Evolutionary conservation across 2,888 invertebrate genomes (phyloP).

Genomic region (Parochlus steinenii): DNA sequence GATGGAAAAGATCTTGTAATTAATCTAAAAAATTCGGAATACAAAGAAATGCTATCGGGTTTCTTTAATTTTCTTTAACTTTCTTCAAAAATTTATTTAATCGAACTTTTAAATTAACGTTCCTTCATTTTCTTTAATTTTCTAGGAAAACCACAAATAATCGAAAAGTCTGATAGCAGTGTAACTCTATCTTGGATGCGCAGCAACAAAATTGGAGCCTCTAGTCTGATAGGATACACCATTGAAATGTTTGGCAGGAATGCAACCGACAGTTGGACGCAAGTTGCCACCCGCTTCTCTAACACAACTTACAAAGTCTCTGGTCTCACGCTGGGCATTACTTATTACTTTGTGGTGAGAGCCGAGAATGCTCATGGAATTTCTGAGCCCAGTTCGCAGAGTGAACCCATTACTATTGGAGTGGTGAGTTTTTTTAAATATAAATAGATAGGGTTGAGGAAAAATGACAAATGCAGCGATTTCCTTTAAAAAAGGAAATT

Average conservation of each 20-base stretch:
- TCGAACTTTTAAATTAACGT: too few species aligned
- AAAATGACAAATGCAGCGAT: too few species aligned
- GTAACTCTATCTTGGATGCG: conserved; percentile 72
- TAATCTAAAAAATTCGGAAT: neutral
- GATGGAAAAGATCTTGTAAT: neutral
- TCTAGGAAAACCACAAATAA: conserved; percentile 42
- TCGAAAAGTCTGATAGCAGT: conserved; percentile 55
- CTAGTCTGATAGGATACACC: conserved; percentile 66
- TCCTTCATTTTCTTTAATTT: neutral
- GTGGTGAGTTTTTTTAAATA: too few species aligned
- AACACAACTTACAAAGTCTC: conserved; percentile 57
- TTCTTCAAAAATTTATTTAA: conserved; percentile 4
- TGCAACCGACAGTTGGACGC: conserved; percentile 38
- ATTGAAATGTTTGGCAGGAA: conserved; percentile 51
- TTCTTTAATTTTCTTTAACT: neutral
- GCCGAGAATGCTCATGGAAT: conserved; percentile 77
- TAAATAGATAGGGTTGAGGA: too few species aligned
- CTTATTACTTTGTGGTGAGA: conserved; percentile 74
- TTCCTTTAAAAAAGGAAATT: too few species aligned
- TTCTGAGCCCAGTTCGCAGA: conserved; percentile 64
- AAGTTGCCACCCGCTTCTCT: conserved; percentile 42
- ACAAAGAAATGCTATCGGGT: neutral
- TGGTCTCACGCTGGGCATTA: conserved; percentile 54
- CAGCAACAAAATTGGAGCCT: conserved; percentile 65
- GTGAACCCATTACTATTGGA: conserved; percentile 52